These are phyloP conservation scores for Anhinga anhinga DNA, from an alignment of 2,113 vertebrate genomes.

Conservation along the genomic window DNA sequence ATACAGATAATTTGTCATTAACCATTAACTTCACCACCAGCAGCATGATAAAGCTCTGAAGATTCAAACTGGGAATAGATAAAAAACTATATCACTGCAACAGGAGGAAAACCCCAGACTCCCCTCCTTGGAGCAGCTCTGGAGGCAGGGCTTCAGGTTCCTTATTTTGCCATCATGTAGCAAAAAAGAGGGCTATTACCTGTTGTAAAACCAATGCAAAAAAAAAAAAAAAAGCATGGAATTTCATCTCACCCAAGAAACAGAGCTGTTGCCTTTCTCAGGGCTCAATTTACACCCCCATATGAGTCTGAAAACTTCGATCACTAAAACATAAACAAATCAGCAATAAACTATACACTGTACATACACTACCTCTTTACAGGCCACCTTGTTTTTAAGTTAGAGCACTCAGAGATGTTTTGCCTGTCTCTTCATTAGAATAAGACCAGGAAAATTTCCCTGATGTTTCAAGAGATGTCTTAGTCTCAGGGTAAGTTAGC, in stretches of 20 bases:
- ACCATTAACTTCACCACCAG: neutral
- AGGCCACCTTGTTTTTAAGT: neutral
- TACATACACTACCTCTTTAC: neutral
- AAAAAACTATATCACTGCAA: neutral
- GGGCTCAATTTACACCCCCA: neutral
- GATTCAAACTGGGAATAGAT: neutral
- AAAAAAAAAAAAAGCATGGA: no score
- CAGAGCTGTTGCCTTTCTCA: neutral
- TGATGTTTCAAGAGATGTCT: neutral
- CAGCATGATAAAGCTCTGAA: neutral
- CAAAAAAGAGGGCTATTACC: neutral
- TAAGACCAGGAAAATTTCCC: neutral
- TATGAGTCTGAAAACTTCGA: neutral
- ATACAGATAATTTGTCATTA: neutral
- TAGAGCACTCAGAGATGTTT: neutral
- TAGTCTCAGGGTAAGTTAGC: neutral
- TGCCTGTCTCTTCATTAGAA: neutral
- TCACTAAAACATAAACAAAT: neutral
- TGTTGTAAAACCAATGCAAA: neutral
- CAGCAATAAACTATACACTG: neutral
- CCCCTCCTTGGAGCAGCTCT: neutral
- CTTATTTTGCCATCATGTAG: neutral
- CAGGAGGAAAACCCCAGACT: neutral
- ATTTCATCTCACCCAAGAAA: neutral
- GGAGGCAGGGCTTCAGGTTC: neutral